These are phyloP conservation scores for Electrophaes corylata DNA, from an alignment of 2,888 invertebrate genomes.

Conservation along the genomic window DNA sequence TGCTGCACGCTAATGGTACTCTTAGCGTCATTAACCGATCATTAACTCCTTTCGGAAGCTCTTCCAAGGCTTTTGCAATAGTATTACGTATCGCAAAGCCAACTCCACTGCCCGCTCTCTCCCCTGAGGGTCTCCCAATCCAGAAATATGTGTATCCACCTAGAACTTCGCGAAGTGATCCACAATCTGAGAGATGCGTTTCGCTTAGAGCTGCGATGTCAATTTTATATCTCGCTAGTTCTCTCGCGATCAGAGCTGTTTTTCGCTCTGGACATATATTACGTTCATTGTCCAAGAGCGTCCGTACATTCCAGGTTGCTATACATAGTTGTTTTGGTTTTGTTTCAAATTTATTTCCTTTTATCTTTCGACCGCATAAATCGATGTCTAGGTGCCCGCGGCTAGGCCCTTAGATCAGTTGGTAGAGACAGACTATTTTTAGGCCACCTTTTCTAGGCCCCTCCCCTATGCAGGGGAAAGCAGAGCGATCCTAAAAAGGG, in stretches of 20 bases:
- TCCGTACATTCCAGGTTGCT: too few species aligned
- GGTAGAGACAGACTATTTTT: too few species aligned
- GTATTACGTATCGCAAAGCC: not conserved
- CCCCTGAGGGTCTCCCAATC: not conserved
- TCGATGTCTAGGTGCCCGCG: too few species aligned
- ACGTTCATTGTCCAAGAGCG: not conserved
- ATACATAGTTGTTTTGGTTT: too few species aligned
- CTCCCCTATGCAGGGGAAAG: too few species aligned
- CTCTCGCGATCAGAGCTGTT: not conserved
- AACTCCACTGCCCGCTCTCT: not conserved
- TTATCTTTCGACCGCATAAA: too few species aligned
- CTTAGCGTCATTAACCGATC: not conserved
- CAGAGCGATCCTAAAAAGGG: too few species aligned
- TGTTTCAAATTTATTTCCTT: too few species aligned
- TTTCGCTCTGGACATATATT: not conserved
- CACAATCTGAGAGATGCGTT: not conserved
- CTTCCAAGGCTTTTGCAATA: not conserved
- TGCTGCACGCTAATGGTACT: not conserved
- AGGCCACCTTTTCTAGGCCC: too few species aligned
- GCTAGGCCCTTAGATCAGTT: too few species aligned
- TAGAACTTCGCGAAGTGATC: not conserved
- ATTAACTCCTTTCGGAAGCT: not conserved
- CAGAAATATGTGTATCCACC: not conserved
- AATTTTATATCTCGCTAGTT: not conserved
- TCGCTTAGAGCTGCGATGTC: not conserved